Evolutionary conservation across 2,113 vertebrate genomes (phyloP).

Genomic region (Mandrillus leucophaeus): DNA sequence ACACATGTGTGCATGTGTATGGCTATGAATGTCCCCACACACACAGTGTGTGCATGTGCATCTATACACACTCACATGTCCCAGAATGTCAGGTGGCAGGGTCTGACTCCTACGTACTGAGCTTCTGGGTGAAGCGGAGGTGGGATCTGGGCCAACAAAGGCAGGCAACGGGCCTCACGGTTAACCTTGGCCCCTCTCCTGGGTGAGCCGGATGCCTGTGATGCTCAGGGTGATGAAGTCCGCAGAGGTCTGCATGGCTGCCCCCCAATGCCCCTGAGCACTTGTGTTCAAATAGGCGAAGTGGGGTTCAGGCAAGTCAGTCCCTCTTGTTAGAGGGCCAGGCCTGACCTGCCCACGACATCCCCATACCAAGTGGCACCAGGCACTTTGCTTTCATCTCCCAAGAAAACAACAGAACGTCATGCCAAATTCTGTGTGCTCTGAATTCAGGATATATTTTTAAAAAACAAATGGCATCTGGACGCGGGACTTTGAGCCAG

Average conservation of each 20-base stretch:
- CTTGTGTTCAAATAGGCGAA: fast-evolving
- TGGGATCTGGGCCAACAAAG: neutral
- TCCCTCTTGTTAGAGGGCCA: neutral
- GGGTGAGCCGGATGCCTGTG: neutral
- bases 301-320: neutral
- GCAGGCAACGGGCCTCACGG: fast-evolving
- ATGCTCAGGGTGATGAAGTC: neutral
- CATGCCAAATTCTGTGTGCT: fast-evolving
- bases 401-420: neutral
- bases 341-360: neutral
- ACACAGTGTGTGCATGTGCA: neutral
- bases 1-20: neutral
- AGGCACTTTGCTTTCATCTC: neutral
- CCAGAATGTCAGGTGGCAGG: neutral
- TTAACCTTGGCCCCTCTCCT: neutral
- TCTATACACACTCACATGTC: too few species aligned
- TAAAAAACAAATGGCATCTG: fast-evolving
- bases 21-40: neutral
- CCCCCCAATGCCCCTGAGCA: fast-evolving
- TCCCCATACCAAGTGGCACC: neutral
- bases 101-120: fast-evolving
- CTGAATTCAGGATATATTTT: neutral
- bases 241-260: neutral
- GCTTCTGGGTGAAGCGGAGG: too few species aligned
- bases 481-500: fast-evolving